phyloP scores from a whole-genome alignment of 1,140 invertebrate genomes.

The Saccostrea cuccullata region DNA sequence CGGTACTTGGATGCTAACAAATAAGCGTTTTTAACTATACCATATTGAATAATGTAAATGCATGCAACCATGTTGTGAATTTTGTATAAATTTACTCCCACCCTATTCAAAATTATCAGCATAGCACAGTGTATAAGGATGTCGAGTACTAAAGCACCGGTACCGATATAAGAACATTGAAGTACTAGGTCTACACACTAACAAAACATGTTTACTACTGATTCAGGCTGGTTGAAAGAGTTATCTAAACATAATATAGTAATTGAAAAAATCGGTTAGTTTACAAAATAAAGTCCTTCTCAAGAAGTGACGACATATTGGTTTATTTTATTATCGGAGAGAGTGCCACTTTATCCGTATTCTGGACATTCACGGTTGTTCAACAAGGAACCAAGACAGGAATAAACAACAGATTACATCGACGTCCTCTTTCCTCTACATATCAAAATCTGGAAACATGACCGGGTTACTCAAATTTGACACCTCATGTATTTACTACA shows the following conservation, averaged over 20 bases:
- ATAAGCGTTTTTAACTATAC: no score
- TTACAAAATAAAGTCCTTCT: background rate
- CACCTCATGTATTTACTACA: background rate
- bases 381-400: background rate
- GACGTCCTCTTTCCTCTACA: background rate
- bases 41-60: no score
- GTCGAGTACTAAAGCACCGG: no score
- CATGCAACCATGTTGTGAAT: no score
- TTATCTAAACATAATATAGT: background rate
- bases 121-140: no score
- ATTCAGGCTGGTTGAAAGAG: no score
- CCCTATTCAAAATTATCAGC: no score
- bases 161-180: no score
- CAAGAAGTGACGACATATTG: background rate
- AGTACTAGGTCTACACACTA: no score
- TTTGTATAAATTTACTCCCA: no score
- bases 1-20: no score
- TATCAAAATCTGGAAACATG: background rate
- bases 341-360: background rate
- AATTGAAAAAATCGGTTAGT: background rate
- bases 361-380: background rate
- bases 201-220: no score
- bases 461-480: constrained; percentile 12
- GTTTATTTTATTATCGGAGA: background rate
- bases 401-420: background rate